Evolutionary conservation across 2,888 invertebrate species (phyloP).

Genomic region (Zaprionus bogoriensis): DNA sequence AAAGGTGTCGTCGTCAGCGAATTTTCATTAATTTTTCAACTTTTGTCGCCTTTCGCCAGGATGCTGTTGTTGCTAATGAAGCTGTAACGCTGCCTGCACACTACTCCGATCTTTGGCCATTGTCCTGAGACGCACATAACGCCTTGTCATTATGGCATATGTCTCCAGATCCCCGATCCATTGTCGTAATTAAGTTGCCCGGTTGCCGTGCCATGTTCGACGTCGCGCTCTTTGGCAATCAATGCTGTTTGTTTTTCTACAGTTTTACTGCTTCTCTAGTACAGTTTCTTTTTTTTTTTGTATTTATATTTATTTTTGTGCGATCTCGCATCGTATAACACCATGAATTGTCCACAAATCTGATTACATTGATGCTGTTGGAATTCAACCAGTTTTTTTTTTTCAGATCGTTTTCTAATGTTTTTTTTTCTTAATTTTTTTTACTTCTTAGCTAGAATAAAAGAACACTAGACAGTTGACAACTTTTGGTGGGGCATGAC

Average conservation of each 20-base stretch:
- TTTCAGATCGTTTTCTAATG: too few relatives aligned
- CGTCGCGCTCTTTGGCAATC: constrained; percentile 45
- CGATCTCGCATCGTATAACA: constrained; percentile 11
- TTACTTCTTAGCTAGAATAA: constrained; percentile 36
- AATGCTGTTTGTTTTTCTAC: constrained; percentile 49
- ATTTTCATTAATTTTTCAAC: constrained; percentile 30
- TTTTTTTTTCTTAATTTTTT: too few relatives aligned
- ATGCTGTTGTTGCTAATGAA: constrained; percentile 55
- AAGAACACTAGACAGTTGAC: constrained; percentile 64
- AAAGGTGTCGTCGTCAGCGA: constrained; percentile 27
- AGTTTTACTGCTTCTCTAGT: constrained; percentile 22
- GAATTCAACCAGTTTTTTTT: constrained; percentile 51
- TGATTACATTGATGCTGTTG: constrained; percentile 72
- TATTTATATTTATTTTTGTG: constrained; percentile 16
- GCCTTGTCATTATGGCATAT: constrained; percentile 48
- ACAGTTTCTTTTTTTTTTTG: constrained; percentile 27
- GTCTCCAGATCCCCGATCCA: constrained; percentile 28
- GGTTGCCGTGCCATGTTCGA: constrained; percentile 7
- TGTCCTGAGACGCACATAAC: constrained; percentile 57
- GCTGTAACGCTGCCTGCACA: constrained; percentile 25
- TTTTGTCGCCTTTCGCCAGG: constrained; percentile 30
- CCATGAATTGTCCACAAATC: constrained; percentile 55
- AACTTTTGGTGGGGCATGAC: constrained; percentile 15
- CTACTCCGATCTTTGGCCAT: constrained; percentile 14
- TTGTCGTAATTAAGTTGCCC: constrained; percentile 56